These are phyloP conservation scores for Danio kyathit DNA, from an alignment of 2,797 vertebrate species.

Conservation along the genomic window DNA sequence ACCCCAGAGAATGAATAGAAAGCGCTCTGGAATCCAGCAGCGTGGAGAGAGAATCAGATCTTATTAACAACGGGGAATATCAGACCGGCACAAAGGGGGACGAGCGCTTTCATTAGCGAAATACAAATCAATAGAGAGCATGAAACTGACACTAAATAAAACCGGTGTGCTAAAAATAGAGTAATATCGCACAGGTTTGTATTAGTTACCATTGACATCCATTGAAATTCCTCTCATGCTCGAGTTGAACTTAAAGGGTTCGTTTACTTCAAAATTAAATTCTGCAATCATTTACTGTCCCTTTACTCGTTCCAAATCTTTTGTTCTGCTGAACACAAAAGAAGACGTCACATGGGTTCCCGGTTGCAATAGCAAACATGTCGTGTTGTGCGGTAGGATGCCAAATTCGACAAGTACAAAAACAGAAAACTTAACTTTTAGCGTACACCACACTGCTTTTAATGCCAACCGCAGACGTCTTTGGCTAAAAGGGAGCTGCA, in stretches of 20 bases:
- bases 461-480: too few relatives aligned
- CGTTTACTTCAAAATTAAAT: too few relatives aligned
- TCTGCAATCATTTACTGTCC: too few relatives aligned
- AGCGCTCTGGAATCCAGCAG: slow-evolving; percentile 64
- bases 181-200: not conserved
- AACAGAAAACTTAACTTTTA: too few relatives aligned
- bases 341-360: too few relatives aligned
- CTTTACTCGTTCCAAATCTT: too few relatives aligned
- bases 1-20: slow-evolving; percentile 71
- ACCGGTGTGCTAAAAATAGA: not conserved
- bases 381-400: too few relatives aligned
- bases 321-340: too few relatives aligned
- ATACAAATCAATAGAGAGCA: not conserved
- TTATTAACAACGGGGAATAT: not conserved
- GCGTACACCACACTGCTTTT: too few relatives aligned
- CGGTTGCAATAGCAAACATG: too few relatives aligned
- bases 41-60: not conserved
- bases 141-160: not conserved
- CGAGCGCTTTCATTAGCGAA: not conserved
- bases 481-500: too few relatives aligned
- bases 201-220: not conserved
- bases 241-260: not conserved
- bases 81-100: not conserved
- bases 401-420: too few relatives aligned
- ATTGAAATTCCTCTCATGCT: not conserved